These are phyloP conservation scores for Peribatodes rhomboidaria DNA, from an alignment of 2,888 invertebrate genomes.

Conservation along the genomic window DNA sequence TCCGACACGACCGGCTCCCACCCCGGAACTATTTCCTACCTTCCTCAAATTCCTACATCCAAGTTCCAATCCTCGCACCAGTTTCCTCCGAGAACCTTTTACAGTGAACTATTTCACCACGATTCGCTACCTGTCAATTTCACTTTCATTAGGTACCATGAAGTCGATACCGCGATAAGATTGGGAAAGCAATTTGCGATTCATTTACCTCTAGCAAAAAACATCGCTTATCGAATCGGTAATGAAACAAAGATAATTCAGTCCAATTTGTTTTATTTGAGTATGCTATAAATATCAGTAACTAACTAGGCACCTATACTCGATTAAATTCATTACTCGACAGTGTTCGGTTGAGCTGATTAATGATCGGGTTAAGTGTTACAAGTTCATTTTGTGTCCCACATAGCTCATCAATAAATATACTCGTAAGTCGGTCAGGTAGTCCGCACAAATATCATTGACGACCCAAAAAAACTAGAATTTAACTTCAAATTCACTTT, in stretches of 20 bases:
- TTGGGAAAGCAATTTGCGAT: slow-evolving; percentile 39
- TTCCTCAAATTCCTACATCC: slow-evolving; percentile 28
- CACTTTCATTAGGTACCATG: slow-evolving; percentile 39
- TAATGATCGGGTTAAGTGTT: slow-evolving; percentile 27
- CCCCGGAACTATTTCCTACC: slow-evolving; percentile 62
- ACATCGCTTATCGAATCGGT: slow-evolving; percentile 41
- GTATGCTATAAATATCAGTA: slow-evolving; percentile 54
- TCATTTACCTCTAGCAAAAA: slow-evolving; percentile 37
- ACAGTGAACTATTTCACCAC: slow-evolving; percentile 17
- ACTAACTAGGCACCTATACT: slow-evolving; percentile 34
- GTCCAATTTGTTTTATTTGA: slow-evolving; percentile 58
- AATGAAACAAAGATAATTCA: slow-evolving; percentile 58
- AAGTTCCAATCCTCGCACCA: slow-evolving; percentile 5
- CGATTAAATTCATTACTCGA: slow-evolving; percentile 35
- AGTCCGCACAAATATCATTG: slow-evolving; percentile 42
- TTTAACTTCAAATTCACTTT: slow-evolving; percentile 46
- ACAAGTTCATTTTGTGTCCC: slow-evolving; percentile 37
- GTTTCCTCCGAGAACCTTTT: slow-evolving; percentile 18
- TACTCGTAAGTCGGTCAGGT: slow-evolving; percentile 36
- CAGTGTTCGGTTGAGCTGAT: slow-evolving; percentile 21
- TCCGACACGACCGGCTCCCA: slow-evolving; percentile 45
- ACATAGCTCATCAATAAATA: slow-evolving; percentile 36
- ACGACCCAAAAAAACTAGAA: slow-evolving; percentile 46
- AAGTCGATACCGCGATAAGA: slow-evolving; percentile 38
- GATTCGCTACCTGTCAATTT: slow-evolving; percentile 36